These are phyloP conservation scores for Fistularia commersonii DNA, from an alignment of 2,797 vertebrate species.

Conservation along the genomic window DNA sequence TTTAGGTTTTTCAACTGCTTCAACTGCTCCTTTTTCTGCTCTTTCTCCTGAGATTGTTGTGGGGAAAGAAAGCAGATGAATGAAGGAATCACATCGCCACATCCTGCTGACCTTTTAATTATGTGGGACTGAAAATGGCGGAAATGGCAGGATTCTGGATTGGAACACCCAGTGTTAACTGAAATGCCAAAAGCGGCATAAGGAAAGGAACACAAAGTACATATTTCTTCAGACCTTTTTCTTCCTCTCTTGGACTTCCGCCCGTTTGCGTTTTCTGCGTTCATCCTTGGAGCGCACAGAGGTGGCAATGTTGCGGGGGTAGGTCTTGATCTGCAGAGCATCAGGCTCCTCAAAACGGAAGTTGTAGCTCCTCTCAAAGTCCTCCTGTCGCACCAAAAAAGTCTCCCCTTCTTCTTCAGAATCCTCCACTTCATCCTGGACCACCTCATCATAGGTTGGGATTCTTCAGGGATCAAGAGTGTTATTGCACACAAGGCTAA, in stretches of 20 bases:
- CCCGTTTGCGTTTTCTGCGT: slow-evolving; percentile 80
- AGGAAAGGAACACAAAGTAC: neutral
- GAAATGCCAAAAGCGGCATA: neutral
- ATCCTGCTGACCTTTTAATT: too few relatives aligned
- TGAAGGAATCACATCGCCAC: neutral
- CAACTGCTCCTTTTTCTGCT: slow-evolving; percentile 84
- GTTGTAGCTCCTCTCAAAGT: slow-evolving; percentile 89
- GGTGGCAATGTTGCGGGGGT: slow-evolving; percentile 81
- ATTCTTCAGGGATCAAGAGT: slow-evolving; percentile 50
- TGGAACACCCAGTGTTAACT: neutral
- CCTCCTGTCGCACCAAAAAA: slow-evolving; percentile 84
- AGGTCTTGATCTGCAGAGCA: slow-evolving; percentile 79
- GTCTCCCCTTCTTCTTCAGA: slow-evolving; percentile 87
- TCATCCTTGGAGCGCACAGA: slow-evolving; percentile 88
- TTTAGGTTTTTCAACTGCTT: slow-evolving; percentile 93
- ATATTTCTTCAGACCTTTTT: slow-evolving; percentile 62
- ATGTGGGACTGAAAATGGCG: neutral
- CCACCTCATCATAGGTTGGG: slow-evolving; percentile 68
- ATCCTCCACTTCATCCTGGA: slow-evolving; percentile 78
- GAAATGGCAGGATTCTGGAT: too few relatives aligned
- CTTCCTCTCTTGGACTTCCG: slow-evolving; percentile 83
- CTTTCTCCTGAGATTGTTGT: slow-evolving; percentile 75
- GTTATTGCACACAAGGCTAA: neutral
- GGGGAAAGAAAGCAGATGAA: neutral
- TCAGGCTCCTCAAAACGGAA: slow-evolving; percentile 90